A percentile compares a stretch with the other conserved stretches of the same genome.
Evolutionary conservation across 2,888 invertebrate genomes (phyloP).

Genomic region (Oscheius sp.): DNA sequence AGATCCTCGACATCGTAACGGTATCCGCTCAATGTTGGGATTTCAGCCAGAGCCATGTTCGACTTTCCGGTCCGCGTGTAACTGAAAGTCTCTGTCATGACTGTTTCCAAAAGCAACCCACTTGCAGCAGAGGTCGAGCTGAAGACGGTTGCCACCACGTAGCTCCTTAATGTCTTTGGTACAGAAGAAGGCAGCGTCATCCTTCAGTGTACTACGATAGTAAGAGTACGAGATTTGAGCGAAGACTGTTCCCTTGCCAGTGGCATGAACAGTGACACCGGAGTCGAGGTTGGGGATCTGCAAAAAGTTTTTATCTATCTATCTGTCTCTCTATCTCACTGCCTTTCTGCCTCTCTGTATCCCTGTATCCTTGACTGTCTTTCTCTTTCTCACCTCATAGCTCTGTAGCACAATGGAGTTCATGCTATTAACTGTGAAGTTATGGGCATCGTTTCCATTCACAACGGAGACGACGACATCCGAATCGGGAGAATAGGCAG

Average conservation of each 20-base stretch:
- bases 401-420: slow-evolving; percentile 83
- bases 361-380: too few relatives aligned
- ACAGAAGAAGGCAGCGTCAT: slow-evolving; percentile 71
- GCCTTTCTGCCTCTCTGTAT: too few relatives aligned
- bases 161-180: slow-evolving; percentile 67
- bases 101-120: slow-evolving; percentile 41
- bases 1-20: slow-evolving; percentile 58
- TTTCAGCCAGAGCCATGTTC: slow-evolving; percentile 76
- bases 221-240: slow-evolving; percentile 82
- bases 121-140: slow-evolving; percentile 73
- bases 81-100: slow-evolving; percentile 47
- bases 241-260: slow-evolving; percentile 82
- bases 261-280: slow-evolving; percentile 82
- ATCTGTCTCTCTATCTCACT: too few relatives aligned
- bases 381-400: slow-evolving; percentile 78
- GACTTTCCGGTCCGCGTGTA: slow-evolving; percentile 69
- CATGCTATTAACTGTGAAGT: slow-evolving; percentile 57
- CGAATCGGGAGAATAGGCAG: slow-evolving; percentile 79
- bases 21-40: slow-evolving; percentile 67
- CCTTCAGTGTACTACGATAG: slow-evolving; percentile 79
- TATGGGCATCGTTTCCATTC: slow-evolving; percentile 75
- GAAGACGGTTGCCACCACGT: slow-evolving; percentile 66
- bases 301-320: slow-evolving; percentile 14
- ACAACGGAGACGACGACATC: slow-evolving; percentile 78
- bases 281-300: slow-evolving; percentile 62